Percentiles rank a stretch among this genome's conserved stretches.
phyloP scores from a whole-genome alignment of 2,797 vertebrate genomes.

The Stomatorhinus walkeri region DNA sequence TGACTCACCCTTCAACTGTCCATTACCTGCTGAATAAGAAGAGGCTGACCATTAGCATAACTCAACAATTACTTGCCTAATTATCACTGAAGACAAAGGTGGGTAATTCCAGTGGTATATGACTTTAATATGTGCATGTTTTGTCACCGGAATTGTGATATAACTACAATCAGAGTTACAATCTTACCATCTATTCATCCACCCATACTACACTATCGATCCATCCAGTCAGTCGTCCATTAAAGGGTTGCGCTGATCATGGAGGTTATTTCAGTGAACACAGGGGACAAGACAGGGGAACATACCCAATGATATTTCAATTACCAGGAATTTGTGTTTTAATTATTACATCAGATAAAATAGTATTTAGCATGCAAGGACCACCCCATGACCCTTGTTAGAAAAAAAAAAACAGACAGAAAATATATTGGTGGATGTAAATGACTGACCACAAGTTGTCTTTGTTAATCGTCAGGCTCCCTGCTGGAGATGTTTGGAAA shows the following conservation, averaged over 20 bases:
- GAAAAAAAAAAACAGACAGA: background rate
- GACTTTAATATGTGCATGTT: background rate
- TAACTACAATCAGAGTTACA: background rate
- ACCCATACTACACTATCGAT: background rate
- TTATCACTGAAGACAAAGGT: conserved; percentile 25
- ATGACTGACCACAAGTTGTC: background rate
- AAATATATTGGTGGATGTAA: background rate
- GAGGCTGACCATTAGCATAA: background rate
- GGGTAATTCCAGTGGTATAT: conserved; percentile 33
- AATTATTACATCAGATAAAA: background rate
- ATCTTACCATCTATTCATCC: background rate
- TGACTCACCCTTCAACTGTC: background rate
- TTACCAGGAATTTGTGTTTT: background rate
- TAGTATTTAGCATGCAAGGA: background rate
- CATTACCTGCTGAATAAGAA: background rate
- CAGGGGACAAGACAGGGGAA: background rate
- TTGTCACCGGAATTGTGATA: background rate
- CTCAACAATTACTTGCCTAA: background rate
- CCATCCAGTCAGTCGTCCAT: background rate
- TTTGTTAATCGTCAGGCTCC: background rate
- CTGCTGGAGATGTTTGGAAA: background rate
- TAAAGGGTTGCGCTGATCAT: background rate
- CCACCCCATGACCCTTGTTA: background rate
- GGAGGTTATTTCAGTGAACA: background rate
- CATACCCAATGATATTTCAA: background rate